phyloP scores from a whole-genome alignment of 1,140 invertebrate species.

The Medauroidea extradentata region DNA sequence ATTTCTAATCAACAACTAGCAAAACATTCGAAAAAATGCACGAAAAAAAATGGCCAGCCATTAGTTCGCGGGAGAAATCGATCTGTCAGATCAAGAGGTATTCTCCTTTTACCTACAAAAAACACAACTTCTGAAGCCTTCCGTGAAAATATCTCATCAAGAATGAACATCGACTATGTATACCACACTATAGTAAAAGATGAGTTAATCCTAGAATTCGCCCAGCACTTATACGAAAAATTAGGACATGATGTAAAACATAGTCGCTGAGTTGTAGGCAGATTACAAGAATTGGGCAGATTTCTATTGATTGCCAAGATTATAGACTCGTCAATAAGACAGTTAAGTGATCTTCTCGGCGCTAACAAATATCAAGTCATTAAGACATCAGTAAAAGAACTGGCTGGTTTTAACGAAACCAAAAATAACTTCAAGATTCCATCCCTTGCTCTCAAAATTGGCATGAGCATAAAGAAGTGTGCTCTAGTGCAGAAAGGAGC shows the following conservation, averaged over 20 bases:
- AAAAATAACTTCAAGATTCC: background rate
- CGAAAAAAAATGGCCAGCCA: background rate
- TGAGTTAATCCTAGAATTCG: background rate
- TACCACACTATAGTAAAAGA: background rate
- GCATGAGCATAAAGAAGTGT: constrained; percentile 1
- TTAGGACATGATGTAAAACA: background rate
- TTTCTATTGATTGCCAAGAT: no score
- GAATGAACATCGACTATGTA: background rate
- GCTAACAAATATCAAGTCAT: background rate
- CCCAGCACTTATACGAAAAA: background rate
- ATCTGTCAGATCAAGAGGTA: no score
- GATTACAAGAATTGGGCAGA: background rate
- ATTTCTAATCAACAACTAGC: background rate
- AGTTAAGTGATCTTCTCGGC: background rate
- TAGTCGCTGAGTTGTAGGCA: background rate
- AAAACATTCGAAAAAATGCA: background rate
- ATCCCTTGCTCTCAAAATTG: background rate
- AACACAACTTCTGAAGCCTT: background rate
- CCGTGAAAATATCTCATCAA: background rate
- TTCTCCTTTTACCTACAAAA: background rate
- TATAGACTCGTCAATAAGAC: background rate
- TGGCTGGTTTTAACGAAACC: background rate
- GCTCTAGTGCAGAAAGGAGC: background rate
- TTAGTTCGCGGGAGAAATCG: no score
- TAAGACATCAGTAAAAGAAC: background rate